Percentiles rank a stretch among this genome's conserved stretches.
Evolutionary conservation across 2,888 invertebrate genomes (phyloP).

Genomic region (Sialis fuliginosa): DNA sequence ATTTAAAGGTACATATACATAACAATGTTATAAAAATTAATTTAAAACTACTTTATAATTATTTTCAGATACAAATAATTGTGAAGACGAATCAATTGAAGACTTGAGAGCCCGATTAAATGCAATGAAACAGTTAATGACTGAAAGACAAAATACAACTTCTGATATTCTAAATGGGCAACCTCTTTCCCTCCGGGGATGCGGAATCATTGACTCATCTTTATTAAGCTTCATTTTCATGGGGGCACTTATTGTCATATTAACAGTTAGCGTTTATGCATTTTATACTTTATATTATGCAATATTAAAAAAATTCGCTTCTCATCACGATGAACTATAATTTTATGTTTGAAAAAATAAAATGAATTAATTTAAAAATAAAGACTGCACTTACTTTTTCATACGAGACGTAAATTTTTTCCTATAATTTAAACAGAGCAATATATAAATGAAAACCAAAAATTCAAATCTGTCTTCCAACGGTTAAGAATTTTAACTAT

Average conservation of each 20-base stretch:
- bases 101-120: conserved; percentile 59
- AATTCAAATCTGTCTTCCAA: too few relatives aligned
- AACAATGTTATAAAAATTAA: neutral
- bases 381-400: neutral
- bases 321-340: conserved; percentile 65
- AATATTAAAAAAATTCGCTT: conserved; percentile 66
- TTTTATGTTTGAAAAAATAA: conserved; percentile 4
- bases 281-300: conserved; percentile 70
- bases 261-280: conserved; percentile 68
- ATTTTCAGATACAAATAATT: conserved; percentile 20
- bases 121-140: conserved; percentile 67
- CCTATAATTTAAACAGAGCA: too few relatives aligned
- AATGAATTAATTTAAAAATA: neutral
- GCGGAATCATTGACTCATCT: conserved; percentile 61
- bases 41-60: neutral
- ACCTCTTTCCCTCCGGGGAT: conserved; percentile 19
- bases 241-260: conserved; percentile 55
- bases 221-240: conserved; percentile 72
- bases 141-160: conserved; percentile 41
- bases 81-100: conserved; percentile 51
- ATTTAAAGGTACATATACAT: neutral
- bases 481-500: too few relatives aligned
- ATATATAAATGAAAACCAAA: too few relatives aligned
- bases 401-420: neutral
- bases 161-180: conserved; percentile 25